Evolutionary conservation across 2,888 invertebrate genomes (phyloP).

Genomic region (Agrotis exclamationis): DNA sequence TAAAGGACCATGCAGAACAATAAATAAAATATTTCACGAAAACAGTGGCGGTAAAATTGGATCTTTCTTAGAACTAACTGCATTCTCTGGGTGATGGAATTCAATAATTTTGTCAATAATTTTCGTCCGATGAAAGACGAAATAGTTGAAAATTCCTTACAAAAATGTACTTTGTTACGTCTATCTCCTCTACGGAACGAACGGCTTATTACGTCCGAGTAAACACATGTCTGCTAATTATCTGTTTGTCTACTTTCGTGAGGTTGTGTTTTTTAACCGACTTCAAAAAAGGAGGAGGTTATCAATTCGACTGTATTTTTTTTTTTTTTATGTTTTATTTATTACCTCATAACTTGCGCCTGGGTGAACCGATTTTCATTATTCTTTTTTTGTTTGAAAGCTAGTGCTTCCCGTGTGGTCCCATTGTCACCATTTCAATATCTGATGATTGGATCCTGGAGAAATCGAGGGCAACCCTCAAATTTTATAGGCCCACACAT

Average conservation of each 20-base stretch:
- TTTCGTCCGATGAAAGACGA: slow-evolving; percentile 64
- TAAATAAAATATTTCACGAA: slow-evolving; percentile 77
- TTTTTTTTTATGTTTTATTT: too few species aligned
- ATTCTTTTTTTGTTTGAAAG: too few species aligned
- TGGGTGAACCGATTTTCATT: too few species aligned
- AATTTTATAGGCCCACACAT: too few species aligned
- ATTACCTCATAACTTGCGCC: too few species aligned
- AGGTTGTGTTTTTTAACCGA: too few species aligned
- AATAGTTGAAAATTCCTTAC: slow-evolving; percentile 63
- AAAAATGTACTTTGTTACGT: slow-evolving; percentile 65
- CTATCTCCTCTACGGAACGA: slow-evolving; percentile 26
- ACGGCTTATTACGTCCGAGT: slow-evolving; percentile 33
- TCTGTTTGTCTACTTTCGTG: slow-evolving; percentile 8
- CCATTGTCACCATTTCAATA: too few species aligned
- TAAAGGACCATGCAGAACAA: slow-evolving; percentile 77
- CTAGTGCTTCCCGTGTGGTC: too few species aligned
- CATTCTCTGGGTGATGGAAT: slow-evolving; percentile 71
- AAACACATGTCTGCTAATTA: slow-evolving; percentile 34
- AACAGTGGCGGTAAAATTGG: slow-evolving; percentile 72
- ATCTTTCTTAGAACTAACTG: slow-evolving; percentile 72
- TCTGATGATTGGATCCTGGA: too few species aligned
- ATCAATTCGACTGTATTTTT: too few species aligned
- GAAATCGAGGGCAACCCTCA: too few species aligned
- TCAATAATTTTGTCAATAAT: slow-evolving; percentile 80
- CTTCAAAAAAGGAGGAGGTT: too few species aligned